Evolutionary conservation across 2,888 invertebrate species (phyloP).

Genomic region (Lottia gigantea): DNA sequence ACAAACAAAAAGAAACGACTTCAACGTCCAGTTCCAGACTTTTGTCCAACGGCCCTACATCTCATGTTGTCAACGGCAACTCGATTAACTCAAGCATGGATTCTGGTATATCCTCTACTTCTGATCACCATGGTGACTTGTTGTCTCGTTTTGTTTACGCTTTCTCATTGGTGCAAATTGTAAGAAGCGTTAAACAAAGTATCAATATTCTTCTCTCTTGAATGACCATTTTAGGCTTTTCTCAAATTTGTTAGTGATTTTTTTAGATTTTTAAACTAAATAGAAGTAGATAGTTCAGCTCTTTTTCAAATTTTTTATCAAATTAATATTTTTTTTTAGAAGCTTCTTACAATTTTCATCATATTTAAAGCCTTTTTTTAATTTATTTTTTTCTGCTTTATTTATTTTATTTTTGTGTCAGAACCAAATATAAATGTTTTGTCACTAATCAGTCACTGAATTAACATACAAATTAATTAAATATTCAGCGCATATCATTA

Average conservation of each 20-base stretch:
- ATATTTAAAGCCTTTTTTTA: background rate
- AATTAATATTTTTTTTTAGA: background rate
- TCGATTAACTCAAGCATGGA: constrained; percentile 88
- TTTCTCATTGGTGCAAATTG: no score
- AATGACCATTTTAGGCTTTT: background rate
- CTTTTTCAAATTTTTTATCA: background rate
- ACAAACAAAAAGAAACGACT: constrained; percentile 59
- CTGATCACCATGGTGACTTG: constrained; percentile 30
- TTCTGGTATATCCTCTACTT: constrained; percentile 84
- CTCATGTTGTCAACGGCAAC: constrained; percentile 53
- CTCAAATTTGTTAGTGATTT: constrained; percentile 2
- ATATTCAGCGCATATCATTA: no score
- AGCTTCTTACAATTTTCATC: background rate
- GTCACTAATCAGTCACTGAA: no score
- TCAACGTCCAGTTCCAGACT: constrained; percentile 22
- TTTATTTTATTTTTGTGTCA: no score
- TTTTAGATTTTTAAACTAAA: constrained; percentile 7
- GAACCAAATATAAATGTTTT: no score
- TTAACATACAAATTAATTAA: no score
- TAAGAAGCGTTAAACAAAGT: no score
- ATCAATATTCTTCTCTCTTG: no score
- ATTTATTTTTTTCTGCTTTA: no score
- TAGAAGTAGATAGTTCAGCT: background rate
- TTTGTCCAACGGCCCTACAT: constrained; percentile 42
- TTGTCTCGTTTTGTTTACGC: constrained; percentile 19